A percentile compares a stretch with the other conserved stretches of the same genome.
Conservation (phyloP, 2,113 vertebrate species). For the Aspiorhynchus laticeps region DNA sequence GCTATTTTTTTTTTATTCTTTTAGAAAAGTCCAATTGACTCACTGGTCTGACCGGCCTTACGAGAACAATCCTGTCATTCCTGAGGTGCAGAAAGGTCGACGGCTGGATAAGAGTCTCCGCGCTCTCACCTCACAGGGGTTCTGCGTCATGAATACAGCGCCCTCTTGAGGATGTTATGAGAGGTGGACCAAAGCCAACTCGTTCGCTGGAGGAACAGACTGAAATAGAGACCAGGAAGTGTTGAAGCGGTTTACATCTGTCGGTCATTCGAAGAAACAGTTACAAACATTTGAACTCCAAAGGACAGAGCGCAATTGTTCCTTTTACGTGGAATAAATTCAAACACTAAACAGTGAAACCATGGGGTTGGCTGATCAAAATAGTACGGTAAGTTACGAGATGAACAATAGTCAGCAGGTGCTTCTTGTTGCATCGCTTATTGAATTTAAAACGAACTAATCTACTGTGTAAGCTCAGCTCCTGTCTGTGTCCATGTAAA, state of each 20-base stretch:
- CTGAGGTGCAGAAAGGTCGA: background rate
- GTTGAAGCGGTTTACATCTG: background rate
- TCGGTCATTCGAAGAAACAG: background rate
- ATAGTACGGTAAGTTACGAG: constrained; percentile 35
- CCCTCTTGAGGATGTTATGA: background rate
- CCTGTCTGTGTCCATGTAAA: background rate
- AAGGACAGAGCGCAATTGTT: constrained; percentile 20
- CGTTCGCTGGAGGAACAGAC: background rate
- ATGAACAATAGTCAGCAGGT: background rate
- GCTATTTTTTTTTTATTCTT: background rate
- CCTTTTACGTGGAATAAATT: background rate
- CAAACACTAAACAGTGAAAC: background rate
- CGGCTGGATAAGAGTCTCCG: background rate
- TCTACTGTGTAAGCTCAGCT: background rate
- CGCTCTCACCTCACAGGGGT: background rate
- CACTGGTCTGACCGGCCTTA: background rate
- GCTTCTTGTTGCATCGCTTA: background rate
- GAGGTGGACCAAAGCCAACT: background rate
- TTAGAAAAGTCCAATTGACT: background rate
- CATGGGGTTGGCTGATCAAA: constrained; percentile 55
- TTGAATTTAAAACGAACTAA: background rate
- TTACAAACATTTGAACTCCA: background rate
- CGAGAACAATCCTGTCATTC: background rate
- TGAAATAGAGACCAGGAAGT: constrained; percentile 40
- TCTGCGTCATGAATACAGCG: background rate